Base-by-base conservation (phyloP, 30 jellyfish, hydroid and myxozoan genomes). In the Turritopsis rubra region DNA sequence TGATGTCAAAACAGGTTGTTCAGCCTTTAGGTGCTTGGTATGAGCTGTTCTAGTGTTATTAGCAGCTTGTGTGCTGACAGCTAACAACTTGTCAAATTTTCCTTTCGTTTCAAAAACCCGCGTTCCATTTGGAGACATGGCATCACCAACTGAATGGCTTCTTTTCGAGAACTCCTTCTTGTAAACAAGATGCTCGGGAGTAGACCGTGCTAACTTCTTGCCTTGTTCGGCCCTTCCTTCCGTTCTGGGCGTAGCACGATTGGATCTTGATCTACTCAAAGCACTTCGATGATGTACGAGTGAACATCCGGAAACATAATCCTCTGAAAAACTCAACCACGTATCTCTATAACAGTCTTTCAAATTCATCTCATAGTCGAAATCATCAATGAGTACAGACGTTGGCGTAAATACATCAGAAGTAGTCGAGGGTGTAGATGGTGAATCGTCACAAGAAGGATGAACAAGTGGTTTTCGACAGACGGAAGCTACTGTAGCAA, bases 291-390 rank as follows among this genome's bases (percentile, higher is more conserved):
- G 96, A 18, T 86, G 79, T 9, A 90, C 79, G n/a, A 86, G 68
- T 13, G 97, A 86, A 75, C 95, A 82, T 5, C 95, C 95, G 1
- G 97, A 90, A 18, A 90, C 97, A 65, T 86, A 90, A 72, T 90
- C 97, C 25, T 90, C 96, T 0, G 95, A 81, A 79, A 87, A 70
- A 86, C 97, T 90, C 0, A 90, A 72, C 60, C 66, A 21, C 20
- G 90, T 60, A 72, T 90, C 97, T 41, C 73, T 75, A 72, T 81
- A 90, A 74, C 65, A 74, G 41, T 18, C 82, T 29, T 27, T 21
- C 53, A 29, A 9, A 27, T 72, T 29, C 24, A 19, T 25, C 20
- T 74, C 82, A 23, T 16, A 27, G 23, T 26, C 82, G 19, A 27
- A n/a, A 23, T 74, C 82, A 13, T 74, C 82, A 13, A 29, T 29